Percentiles rank a stretch among this genome's conserved stretches.
These are phyloP conservation scores for Sesia bembeciformis DNA, from an alignment of 2,888 invertebrate genomes.

Conservation along the genomic window DNA sequence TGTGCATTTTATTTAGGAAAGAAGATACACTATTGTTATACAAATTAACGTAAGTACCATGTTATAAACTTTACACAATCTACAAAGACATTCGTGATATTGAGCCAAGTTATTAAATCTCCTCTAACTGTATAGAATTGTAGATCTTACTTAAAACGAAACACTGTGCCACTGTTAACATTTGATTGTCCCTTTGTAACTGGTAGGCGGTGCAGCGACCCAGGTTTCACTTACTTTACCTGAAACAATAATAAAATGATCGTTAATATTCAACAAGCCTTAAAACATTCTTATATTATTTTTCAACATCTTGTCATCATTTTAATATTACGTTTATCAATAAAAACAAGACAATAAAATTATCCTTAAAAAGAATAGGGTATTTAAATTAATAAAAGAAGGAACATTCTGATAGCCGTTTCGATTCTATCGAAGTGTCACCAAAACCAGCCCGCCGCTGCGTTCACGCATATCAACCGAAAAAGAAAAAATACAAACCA, in stretches of 20 bases:
- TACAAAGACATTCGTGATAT: constrained; percentile 27
- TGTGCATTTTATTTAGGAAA: constrained; percentile 48
- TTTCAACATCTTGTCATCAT: too few species aligned
- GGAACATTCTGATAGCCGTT: constrained; percentile 50
- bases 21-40: constrained; percentile 40
- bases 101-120: constrained; percentile 28
- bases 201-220: constrained; percentile 40
- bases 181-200: constrained; percentile 33
- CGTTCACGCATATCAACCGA: constrained; percentile 66
- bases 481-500: constrained; percentile 63
- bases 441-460: constrained; percentile 53
- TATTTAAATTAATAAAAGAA: constrained; percentile 67
- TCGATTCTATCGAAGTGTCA: constrained; percentile 55
- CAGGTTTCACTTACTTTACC: constrained; percentile 62
- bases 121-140: constrained; percentile 14
- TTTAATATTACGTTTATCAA: too few species aligned
- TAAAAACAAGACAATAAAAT: constrained; percentile 27
- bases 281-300: too few species aligned
- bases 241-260: constrained; percentile 43
- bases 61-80: constrained; percentile 20
- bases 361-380: constrained; percentile 51
- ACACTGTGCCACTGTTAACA: constrained; percentile 54
- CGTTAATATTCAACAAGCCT: neutral
- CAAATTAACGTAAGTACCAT: constrained; percentile 44
- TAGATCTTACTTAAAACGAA: constrained; percentile 25